A percentile compares a stretch with the other conserved stretches of the same genome.
Evolutionary conservation across 2,113 vertebrate genomes (phyloP).

Genomic region (Gadus macrocephalus): DNA sequence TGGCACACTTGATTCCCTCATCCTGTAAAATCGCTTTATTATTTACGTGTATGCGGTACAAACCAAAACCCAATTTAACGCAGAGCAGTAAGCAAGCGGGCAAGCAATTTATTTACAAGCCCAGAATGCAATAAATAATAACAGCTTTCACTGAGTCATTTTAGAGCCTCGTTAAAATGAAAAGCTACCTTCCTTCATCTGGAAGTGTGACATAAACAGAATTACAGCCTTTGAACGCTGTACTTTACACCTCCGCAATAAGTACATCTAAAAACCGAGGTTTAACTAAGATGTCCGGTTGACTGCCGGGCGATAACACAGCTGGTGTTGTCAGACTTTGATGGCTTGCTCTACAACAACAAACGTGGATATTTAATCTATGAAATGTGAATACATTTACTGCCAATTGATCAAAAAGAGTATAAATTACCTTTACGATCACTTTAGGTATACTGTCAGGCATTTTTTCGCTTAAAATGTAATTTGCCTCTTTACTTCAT

Average conservation of each 20-base stretch:
- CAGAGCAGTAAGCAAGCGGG: constrained; percentile 29
- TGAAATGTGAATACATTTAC: too few relatives aligned
- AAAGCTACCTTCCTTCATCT: constrained; percentile 52
- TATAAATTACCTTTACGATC: too few relatives aligned
- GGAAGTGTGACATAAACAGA: constrained; percentile 45
- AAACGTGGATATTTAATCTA: too few relatives aligned
- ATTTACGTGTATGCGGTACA: constrained; percentile 43
- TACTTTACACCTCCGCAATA: constrained; percentile 13
- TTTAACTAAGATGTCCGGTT: constrained; percentile 8
- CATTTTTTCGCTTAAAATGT: too few relatives aligned
- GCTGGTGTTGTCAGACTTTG: not conserved
- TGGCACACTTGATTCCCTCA: constrained; percentile 51
- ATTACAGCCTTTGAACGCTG: constrained; percentile 37
- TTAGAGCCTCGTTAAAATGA: constrained; percentile 56
- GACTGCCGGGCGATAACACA: constrained; percentile 12
- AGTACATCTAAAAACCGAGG: not conserved
- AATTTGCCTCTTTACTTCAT: too few relatives aligned
- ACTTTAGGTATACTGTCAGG: too few relatives aligned
- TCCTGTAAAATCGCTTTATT: constrained; percentile 55
- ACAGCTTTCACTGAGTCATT: constrained; percentile 45
- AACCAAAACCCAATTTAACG: constrained; percentile 24
- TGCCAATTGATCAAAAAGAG: too few relatives aligned
- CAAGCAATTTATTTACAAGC: constrained; percentile 42
- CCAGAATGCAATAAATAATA: constrained; percentile 52
- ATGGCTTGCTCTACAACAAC: too few relatives aligned